These are phyloP conservation scores for Okapia johnstoni DNA, from an alignment of 2,113 vertebrate species.

Conservation along the genomic window DNA sequence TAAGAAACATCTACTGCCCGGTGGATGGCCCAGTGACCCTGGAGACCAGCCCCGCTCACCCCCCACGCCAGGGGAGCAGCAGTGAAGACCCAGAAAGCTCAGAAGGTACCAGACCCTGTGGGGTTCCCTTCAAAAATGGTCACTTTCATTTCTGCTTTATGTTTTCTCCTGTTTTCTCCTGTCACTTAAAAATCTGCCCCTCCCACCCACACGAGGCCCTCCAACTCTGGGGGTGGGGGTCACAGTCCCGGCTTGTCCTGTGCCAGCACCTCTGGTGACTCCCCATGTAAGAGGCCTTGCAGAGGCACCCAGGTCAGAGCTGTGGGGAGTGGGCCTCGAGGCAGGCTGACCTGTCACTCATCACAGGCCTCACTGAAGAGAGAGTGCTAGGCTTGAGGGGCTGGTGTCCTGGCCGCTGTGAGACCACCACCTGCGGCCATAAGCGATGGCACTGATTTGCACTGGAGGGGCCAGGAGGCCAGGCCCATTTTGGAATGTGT, in stretches of 20 bases:
- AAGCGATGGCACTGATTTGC: not conserved
- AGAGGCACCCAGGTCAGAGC: not conserved
- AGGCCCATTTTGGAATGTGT: not conserved
- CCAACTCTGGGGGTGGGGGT: fast-evolving
- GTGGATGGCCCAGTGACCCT: not conserved
- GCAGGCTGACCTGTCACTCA: not conserved
- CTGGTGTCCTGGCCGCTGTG: fast-evolving
- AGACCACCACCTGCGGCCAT: fast-evolving
- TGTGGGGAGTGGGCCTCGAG: not conserved
- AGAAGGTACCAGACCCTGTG: not conserved
- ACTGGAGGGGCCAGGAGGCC: not conserved
- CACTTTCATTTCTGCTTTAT: not conserved
- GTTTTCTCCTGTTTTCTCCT: not conserved
- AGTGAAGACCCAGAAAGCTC: fast-evolving
- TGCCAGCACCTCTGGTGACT: not conserved
- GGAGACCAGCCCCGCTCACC: fast-evolving
- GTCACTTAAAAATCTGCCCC: not conserved
- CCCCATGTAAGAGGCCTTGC: not conserved
- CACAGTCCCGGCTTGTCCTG: not conserved
- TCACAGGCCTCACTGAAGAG: not conserved
- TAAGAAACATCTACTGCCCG: not conserved
- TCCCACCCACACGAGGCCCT: not conserved
- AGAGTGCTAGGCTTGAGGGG: not conserved
- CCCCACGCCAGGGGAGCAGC: not conserved
- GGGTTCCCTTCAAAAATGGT: not conserved